These are phyloP conservation scores for Bombyx huttoni DNA, from an alignment of 2,888 invertebrate species.

Conservation along the genomic window DNA sequence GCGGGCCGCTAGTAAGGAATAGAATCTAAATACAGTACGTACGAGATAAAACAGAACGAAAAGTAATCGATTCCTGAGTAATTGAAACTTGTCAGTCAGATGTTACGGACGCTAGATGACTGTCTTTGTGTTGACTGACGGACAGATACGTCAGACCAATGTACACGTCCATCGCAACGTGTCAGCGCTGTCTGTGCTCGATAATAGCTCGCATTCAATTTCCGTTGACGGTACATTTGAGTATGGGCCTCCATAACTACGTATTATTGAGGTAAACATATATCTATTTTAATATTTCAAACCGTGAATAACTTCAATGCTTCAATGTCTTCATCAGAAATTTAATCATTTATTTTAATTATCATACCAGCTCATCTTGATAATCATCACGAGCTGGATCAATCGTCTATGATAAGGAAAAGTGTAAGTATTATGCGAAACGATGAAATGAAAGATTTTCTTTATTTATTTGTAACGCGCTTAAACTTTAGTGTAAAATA, in stretches of 20 bases:
- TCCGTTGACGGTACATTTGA: slow-evolving; percentile 33
- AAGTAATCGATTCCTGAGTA: slow-evolving; percentile 9
- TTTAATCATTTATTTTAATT: no score
- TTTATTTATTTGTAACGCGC: no score
- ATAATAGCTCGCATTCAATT: slow-evolving; percentile 52
- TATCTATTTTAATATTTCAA: no score
- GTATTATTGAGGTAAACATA: slow-evolving; percentile 31
- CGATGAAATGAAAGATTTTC: no score
- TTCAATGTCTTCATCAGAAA: no score
- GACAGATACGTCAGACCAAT: slow-evolving; percentile 36
- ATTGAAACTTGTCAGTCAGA: slow-evolving; percentile 36
- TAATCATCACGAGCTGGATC: no score
- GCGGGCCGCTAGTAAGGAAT: no score
- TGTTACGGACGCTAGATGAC: slow-evolving; percentile 33
- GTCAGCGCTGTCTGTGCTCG: slow-evolving; percentile 30
- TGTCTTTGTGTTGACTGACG: slow-evolving; percentile 42
- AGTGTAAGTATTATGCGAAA: no score
- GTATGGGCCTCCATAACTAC: slow-evolving; percentile 23
- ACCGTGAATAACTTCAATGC: no score
- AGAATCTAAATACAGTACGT: background rate
- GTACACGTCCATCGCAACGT: slow-evolving; percentile 28
- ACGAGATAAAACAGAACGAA: background rate
- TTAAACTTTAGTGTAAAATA: no score
- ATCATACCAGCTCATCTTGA: no score
- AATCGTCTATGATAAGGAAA: no score